phyloP scores from a whole-genome alignment of 2,113 vertebrate species.

The Pseudorasbora parva region DNA sequence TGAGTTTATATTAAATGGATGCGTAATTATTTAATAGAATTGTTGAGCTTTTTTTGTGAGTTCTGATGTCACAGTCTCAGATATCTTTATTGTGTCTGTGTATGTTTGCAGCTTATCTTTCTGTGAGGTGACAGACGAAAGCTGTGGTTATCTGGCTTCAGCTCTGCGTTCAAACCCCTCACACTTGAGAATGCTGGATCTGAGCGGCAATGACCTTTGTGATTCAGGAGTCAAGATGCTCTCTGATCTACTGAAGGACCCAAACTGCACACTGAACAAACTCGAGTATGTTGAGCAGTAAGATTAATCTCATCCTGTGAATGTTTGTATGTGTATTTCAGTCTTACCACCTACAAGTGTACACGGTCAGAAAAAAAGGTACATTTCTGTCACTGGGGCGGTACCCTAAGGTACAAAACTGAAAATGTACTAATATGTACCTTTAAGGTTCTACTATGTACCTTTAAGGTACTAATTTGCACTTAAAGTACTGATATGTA shows the following conservation, averaged over 20 bases:
- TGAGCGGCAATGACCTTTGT: rapidly evolving
- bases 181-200: background rate
- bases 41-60: background rate
- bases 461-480: too few species aligned
- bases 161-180: background rate
- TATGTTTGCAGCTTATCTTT: rapidly evolving
- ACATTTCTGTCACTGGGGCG: too few species aligned
- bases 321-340: background rate
- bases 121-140: background rate
- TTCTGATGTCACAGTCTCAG: background rate
- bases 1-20: too few species aligned
- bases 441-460: too few species aligned
- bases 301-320: background rate
- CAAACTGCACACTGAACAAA: background rate
- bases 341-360: background rate
- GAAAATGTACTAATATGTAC: too few species aligned
- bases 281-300: background rate
- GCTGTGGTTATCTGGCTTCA: background rate
- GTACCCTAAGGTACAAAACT: too few species aligned
- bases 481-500: too few species aligned
- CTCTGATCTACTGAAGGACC: background rate
- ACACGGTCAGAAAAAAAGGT: too few species aligned
- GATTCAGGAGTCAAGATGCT: background rate
- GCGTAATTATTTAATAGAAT: too few species aligned
- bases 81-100: background rate